Evolutionary conservation across 2,113 vertebrate species (phyloP).

Genomic region (Girardinichthys multiradiatus): DNA sequence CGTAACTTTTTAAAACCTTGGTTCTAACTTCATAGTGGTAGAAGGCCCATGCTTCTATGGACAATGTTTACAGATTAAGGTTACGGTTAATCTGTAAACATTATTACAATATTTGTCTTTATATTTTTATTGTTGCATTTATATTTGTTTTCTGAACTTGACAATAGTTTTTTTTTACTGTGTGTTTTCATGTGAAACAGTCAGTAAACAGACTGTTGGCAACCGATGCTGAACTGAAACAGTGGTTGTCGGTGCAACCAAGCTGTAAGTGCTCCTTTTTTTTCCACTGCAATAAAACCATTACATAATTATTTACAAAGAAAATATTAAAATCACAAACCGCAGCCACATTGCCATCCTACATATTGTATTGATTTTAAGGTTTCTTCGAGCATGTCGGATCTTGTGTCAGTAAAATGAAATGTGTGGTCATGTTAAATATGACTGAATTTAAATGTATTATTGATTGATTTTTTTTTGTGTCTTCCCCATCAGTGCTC

Average conservation of each 20-base stretch:
- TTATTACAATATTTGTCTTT: not conserved
- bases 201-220: slow-evolving; percentile 65
- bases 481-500: slow-evolving; percentile 61
- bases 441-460: not conserved
- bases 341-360: not conserved
- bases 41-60: not conserved
- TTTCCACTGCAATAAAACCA: not conserved
- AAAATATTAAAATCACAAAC: not conserved
- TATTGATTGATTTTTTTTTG: not conserved
- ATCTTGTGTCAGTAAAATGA: not conserved
- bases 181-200: slow-evolving; percentile 41
- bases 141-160: not conserved
- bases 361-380: not conserved
- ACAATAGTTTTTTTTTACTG: not conserved
- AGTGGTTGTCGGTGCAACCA: slow-evolving; percentile 71
- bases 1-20: not conserved
- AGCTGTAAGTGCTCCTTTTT: slow-evolving; percentile 67
- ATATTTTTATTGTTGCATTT: not conserved
- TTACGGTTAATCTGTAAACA: too few species aligned
- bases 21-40: not conserved
- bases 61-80: too few species aligned
- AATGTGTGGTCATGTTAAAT: not conserved
- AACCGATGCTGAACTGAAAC: slow-evolving; percentile 74
- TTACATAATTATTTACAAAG: not conserved
- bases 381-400: not conserved